Conservation (phyloP, 2,797 vertebrate genomes). For the Pipistrellus nathusii region DNA sequence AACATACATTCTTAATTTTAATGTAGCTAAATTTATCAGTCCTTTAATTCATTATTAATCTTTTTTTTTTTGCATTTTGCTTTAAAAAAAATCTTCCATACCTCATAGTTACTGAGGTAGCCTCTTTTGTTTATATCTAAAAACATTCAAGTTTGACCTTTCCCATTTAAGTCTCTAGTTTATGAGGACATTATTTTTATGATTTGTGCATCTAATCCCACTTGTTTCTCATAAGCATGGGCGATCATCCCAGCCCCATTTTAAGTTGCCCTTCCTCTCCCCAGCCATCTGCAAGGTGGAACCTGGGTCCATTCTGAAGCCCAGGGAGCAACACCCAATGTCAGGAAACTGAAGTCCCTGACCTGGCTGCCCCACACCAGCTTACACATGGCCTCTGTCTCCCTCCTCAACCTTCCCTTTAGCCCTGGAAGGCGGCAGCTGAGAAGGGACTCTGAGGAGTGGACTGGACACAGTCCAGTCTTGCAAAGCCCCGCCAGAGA, state of each 20-base stretch:
- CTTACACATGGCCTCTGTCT: background rate
- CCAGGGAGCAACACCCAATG: rapidly evolving
- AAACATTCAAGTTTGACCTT: slow-evolving; percentile 50
- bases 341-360: background rate
- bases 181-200: slow-evolving; percentile 51
- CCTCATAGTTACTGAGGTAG: background rate
- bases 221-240: background rate
- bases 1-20: slow-evolving; percentile 57
- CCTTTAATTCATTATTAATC: slow-evolving; percentile 63
- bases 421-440: background rate
- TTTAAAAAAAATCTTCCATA: slow-evolving; percentile 31
- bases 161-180: slow-evolving; percentile 32
- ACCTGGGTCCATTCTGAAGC: background rate
- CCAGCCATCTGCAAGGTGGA: background rate
- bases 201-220: background rate
- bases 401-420: background rate
- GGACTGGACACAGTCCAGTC: background rate
- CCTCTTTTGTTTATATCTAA: slow-evolving; percentile 48
- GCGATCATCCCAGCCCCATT: background rate
- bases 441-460: background rate
- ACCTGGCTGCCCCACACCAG: background rate
- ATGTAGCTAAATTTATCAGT: slow-evolving; percentile 28
- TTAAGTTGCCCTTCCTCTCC: background rate
- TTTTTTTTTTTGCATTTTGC: background rate
- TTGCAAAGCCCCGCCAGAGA: background rate